Percentiles rank a stretch among this genome's conserved stretches.
Evolutionary conservation across 2,888 invertebrate species (phyloP).

Genomic region (Lepas anatifera): DNA sequence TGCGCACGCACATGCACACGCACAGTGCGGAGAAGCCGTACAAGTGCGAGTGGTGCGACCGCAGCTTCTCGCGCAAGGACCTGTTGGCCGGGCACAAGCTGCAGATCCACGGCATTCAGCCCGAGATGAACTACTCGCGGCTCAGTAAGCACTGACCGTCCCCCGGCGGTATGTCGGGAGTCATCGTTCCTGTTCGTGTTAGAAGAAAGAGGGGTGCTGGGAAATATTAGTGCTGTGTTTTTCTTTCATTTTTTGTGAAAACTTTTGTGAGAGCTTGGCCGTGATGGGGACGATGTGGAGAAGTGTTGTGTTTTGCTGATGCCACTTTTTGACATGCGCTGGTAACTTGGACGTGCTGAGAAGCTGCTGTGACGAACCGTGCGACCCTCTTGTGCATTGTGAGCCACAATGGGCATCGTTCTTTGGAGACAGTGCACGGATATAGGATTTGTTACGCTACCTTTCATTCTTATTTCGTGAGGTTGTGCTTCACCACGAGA

Average conservation of each 20-base stretch:
- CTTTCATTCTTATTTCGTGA: no score
- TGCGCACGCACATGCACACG: constrained; percentile 13
- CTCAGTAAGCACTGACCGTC: not conserved
- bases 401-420: no score
- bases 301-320: no score
- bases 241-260: not conserved
- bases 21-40: constrained; percentile 8
- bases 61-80: constrained; percentile 7
- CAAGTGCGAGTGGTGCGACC: constrained; percentile 12
- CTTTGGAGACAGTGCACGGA: no score
- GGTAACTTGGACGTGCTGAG: no score
- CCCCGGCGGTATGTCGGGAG: not conserved
- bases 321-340: no score
- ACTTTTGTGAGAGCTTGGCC: not conserved
- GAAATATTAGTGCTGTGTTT: not conserved
- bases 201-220: no score
- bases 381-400: no score
- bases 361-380: no score
- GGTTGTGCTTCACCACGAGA: no score
- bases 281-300: no score
- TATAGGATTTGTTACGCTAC: no score
- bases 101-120: constrained; percentile 11
- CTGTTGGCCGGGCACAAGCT: not conserved
- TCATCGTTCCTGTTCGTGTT: not conserved
- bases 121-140: not conserved